Percentiles rank a stretch among this genome's conserved stretches.
Conservation (phyloP, 2,113 vertebrate genomes). For the Mixornis gularis region DNA sequence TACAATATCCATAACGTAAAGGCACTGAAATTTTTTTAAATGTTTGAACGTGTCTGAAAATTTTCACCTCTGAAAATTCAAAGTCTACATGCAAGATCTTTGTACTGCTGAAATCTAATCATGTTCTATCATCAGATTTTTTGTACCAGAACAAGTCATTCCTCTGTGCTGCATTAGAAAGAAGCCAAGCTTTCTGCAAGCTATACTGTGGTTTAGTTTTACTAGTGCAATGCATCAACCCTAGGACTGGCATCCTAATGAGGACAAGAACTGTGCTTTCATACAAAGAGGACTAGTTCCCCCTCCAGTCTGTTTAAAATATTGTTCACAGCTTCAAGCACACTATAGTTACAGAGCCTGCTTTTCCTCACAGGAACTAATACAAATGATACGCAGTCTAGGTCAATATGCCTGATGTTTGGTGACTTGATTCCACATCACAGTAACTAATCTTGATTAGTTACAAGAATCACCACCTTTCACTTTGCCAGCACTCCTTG, state of each 20-base stretch:
- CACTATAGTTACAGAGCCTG: background rate
- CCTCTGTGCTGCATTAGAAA: background rate
- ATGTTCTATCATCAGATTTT: background rate
- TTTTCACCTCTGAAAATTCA: background rate
- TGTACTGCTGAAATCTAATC: background rate
- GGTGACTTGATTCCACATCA: background rate
- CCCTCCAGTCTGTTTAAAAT: constrained; percentile 65
- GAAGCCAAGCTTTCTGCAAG: background rate
- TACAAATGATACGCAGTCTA: fast-evolving
- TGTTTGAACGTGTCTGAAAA: background rate
- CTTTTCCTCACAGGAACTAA: background rate
- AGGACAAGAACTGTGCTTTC: constrained; percentile 33
- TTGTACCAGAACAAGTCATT: background rate
- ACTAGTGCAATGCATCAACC: constrained; percentile 3
- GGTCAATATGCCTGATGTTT: fast-evolving
- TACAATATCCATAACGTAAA: background rate
- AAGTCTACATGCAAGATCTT: background rate
- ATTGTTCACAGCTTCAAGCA: background rate
- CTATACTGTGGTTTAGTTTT: background rate
- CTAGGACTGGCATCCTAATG: constrained; percentile 12
- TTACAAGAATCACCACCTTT: background rate
- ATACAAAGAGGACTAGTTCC: constrained; percentile 59
- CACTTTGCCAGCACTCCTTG: background rate
- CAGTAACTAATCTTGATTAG: background rate
- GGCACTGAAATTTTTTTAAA: background rate